Evolutionary conservation across 2,888 invertebrate genomes (phyloP), one percentile per base, ranked within the genome.

Genomic region (Schizotus pectinicornis): DNA sequence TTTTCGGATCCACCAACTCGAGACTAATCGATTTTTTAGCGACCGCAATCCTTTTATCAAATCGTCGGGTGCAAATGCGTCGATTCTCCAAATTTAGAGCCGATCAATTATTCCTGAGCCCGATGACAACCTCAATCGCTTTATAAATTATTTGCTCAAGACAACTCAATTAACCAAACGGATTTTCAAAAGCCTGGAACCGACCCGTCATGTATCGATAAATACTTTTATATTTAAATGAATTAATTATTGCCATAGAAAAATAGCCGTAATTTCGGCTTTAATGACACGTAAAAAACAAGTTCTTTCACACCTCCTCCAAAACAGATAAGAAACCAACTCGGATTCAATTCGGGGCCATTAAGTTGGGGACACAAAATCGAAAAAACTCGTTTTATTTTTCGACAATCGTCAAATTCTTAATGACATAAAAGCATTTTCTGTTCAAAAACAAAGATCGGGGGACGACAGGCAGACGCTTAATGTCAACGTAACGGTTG

Each of bases 161-260:
- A 69, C 69, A 65, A 65, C 67, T 70, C 69, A 72, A 69, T 70
- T 65, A 68, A 64, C 54, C 56, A 57, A 59, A 64, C 63, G 63
- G 60, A 64, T 64, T 66, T 62, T 61, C 62, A 64, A 68, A 65
- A 63, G 64, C 48, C 49, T 45, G 55, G 62, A 58, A 62, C 67
- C 70, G 62, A 63, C 62, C 47, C 60, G 65, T 65, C 68, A 64
- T 69, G 69, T 69, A 61, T 63, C 67, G 69, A 71, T 73, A 73
- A 74, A 73, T 70, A 67, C 69, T 70, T 73, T 71, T 72, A 70
- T 74, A 74, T 72, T 72, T 65, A 75, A 75, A 74, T 73, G 72
- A 73, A 73, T 73, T 72, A 70, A 73, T 74, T 71, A 74, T 70
- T 68, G 60, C 67, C 65, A 69, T 67, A 72, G 74, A 74, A 69